phyloP scores from a whole-genome alignment of 2,888 invertebrate species.

The Nysson spinosus region DNA sequence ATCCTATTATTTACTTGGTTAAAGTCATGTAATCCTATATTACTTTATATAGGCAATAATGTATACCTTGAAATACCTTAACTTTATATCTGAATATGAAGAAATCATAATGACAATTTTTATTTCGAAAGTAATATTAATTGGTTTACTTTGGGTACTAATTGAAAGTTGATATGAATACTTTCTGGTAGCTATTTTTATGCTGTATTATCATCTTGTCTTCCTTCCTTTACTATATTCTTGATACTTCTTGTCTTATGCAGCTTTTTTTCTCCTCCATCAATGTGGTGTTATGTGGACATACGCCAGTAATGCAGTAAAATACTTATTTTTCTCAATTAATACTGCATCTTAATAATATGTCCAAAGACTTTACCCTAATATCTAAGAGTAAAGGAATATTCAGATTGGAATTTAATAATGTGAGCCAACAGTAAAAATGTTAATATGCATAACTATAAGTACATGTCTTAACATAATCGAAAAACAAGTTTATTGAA shows the following conservation, averaged over 20 bases:
- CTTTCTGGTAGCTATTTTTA: background rate
- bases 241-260: conserved; percentile 18
- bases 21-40: conserved; percentile 6
- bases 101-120: conserved; percentile 4
- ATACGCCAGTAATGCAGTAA: too few species aligned
- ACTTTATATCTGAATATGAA: conserved; percentile 4
- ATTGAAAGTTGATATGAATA: background rate
- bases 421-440: too few species aligned
- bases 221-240: conserved; percentile 24
- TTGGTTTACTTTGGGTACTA: background rate
- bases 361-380: too few species aligned
- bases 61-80: background rate
- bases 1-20: conserved; percentile 4
- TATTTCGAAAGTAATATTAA: conserved; percentile 12
- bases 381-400: too few species aligned
- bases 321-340: too few species aligned
- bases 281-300: too few species aligned
- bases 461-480: too few species aligned
- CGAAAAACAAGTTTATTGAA: too few species aligned
- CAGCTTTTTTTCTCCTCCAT: conserved; percentile 7
- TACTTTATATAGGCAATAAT: background rate
- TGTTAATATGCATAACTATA: too few species aligned
- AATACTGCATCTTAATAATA: too few species aligned
- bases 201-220: conserved; percentile 20
- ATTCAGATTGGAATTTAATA: too few species aligned